phyloP scores from a whole-genome alignment of 2,113 vertebrate species.

The Cromileptes altivelis region DNA sequence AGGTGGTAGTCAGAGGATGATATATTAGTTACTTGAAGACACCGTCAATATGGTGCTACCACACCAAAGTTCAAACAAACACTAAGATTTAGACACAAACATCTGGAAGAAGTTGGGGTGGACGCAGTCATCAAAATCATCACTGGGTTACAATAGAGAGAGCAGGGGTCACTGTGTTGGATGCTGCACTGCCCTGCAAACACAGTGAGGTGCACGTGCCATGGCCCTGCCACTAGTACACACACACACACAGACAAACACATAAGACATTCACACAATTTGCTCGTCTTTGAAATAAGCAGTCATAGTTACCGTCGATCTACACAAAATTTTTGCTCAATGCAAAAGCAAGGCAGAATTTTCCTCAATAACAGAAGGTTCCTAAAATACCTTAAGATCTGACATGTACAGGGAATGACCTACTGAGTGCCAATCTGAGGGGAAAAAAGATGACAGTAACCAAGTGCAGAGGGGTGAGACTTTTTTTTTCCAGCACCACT shows the following conservation, averaged over 20 bases:
- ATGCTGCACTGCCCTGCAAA: constrained; percentile 66
- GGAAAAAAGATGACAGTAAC: background rate
- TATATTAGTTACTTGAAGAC: constrained; percentile 11
- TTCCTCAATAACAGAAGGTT: background rate
- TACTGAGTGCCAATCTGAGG: background rate
- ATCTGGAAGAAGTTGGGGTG: constrained; percentile 3
- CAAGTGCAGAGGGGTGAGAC: background rate
- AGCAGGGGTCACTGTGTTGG: constrained; percentile 39
- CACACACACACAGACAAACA: constrained; percentile 11
- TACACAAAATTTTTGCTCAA: constrained; percentile 18
- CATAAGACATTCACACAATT: constrained; percentile 12
- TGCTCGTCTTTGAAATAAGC: constrained; percentile 35
- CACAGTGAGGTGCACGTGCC: constrained; percentile 66
- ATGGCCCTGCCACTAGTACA: constrained; percentile 71
- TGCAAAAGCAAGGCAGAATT: constrained; percentile 5
- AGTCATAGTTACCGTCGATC: constrained; percentile 15
- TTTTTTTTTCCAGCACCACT: constrained; percentile 4
- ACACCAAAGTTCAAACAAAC: constrained; percentile 22
- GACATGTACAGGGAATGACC: background rate
- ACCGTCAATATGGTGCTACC: background rate
- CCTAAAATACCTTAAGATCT: too few relatives aligned
- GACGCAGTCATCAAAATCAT: constrained; percentile 7
- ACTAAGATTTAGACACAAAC: constrained; percentile 43
- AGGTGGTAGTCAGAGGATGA: constrained; percentile 20
- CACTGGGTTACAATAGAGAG: constrained; percentile 21